A percentile compares a stretch with the other conserved stretches of the same genome.
Evolutionary conservation across 2,888 invertebrate genomes (phyloP).

Genomic region (Eupithecia insigniata): DNA sequence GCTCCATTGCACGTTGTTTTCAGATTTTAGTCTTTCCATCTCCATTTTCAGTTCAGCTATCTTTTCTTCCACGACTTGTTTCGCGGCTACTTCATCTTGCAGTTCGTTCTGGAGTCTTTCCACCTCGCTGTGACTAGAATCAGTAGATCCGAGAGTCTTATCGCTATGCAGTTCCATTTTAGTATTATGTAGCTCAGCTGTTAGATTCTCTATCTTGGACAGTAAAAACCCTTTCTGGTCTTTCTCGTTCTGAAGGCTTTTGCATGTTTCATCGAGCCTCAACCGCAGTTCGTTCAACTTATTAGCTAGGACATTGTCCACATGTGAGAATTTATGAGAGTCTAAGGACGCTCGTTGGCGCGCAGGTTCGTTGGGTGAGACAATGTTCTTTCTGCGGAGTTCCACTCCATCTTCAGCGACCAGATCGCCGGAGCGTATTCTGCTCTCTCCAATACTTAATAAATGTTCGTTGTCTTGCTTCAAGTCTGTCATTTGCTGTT

Average conservation of each 20-base stretch:
- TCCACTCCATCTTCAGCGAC: conserved; percentile 74
- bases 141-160: conserved; percentile 75
- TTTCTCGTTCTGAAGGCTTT: conserved; percentile 72
- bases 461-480: conserved; percentile 93
- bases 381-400: conserved; percentile 68
- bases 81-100: conserved; percentile 78
- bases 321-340: conserved; percentile 77
- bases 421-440: conserved; percentile 71
- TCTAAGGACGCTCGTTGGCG: conserved; percentile 76
- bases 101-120: conserved; percentile 77
- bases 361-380: conserved; percentile 68
- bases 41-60: conserved; percentile 80
- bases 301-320: conserved; percentile 74
- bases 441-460: conserved; percentile 78
- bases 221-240: conserved; percentile 75
- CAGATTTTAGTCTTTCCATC: conserved; percentile 94
- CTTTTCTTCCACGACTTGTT: conserved; percentile 77
- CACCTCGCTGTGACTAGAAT: conserved; percentile 78
- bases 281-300: conserved; percentile 73
- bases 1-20: conserved; percentile 97
- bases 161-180: conserved; percentile 74
- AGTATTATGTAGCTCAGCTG: conserved; percentile 70
- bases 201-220: conserved; percentile 71
- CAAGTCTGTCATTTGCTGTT: conserved; percentile 89
- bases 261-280: conserved; percentile 71